Conservation (phyloP, 2,113 vertebrate genomes). For the Rhynchomys soricoides region DNA sequence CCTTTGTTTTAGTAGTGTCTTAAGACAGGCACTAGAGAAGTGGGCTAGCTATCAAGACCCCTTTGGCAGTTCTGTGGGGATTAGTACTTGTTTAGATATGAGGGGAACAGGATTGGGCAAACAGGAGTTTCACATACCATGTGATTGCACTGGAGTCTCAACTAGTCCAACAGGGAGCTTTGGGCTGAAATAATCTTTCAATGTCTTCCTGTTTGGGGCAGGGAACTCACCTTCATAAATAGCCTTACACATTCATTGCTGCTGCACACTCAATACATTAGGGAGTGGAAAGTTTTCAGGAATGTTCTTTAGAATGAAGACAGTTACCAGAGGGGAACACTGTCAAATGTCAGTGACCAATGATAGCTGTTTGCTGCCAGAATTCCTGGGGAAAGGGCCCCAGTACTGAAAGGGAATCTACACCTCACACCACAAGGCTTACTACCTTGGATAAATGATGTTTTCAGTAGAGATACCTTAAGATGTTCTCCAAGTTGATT, state of each 20-base stretch:
- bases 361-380: not conserved
- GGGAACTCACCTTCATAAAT: not conserved
- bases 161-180: not conserved
- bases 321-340: not conserved
- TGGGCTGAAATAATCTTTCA: not conserved
- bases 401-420: not conserved
- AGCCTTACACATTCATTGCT: not conserved
- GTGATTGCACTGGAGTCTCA: not conserved
- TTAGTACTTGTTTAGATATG: not conserved
- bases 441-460: not conserved
- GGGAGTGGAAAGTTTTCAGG: fast-evolving
- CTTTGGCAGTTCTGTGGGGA: not conserved
- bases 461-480: not conserved
- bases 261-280: fast-evolving
- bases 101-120: not conserved
- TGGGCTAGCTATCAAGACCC: not conserved
- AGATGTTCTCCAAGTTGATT: not conserved
- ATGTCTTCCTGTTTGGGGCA: not conserved
- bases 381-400: not conserved
- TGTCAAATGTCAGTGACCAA: no score
- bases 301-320: not conserved
- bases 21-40: not conserved
- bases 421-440: not conserved
- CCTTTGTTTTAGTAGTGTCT: not conserved
- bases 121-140: not conserved